Conservation (phyloP, 2,797 vertebrate genomes). For the Coilia nasus region DNA sequence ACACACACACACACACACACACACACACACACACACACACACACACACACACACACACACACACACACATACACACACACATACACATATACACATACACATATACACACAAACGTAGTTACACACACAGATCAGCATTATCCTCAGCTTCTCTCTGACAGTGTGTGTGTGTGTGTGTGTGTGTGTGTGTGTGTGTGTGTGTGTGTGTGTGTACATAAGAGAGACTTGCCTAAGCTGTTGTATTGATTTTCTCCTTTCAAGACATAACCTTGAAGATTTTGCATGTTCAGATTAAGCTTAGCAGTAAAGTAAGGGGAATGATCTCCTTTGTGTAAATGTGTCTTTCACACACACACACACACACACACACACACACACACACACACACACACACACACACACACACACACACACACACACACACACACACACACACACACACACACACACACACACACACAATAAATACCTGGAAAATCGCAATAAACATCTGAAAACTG, state of each 20-base stretch:
- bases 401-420: not conserved
- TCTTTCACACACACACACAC: not conserved
- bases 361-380: not conserved
- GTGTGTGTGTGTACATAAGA: conserved; percentile 37
- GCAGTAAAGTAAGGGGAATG: not conserved
- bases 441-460: not conserved
- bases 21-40: conserved; percentile 15
- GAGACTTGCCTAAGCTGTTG: conserved; percentile 48
- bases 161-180: conserved; percentile 30
- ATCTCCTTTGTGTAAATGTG: not conserved
- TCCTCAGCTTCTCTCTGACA: conserved; percentile 58
- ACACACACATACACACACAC: conserved; percentile 13
- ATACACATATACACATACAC: not conserved
- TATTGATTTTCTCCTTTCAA: conserved; percentile 32
- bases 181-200: conserved; percentile 29
- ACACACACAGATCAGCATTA: not conserved
- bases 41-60: not conserved
- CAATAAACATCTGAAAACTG: no score
- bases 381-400: not conserved
- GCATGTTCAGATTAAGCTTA: conserved; percentile 19
- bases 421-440: not conserved
- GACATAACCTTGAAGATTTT: conserved; percentile 1
- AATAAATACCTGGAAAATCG: not conserved
- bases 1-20: not conserved
- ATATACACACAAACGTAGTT: not conserved